Conservation (phyloP, 1,140 invertebrate species). For the Babylonia areolata region DNA sequence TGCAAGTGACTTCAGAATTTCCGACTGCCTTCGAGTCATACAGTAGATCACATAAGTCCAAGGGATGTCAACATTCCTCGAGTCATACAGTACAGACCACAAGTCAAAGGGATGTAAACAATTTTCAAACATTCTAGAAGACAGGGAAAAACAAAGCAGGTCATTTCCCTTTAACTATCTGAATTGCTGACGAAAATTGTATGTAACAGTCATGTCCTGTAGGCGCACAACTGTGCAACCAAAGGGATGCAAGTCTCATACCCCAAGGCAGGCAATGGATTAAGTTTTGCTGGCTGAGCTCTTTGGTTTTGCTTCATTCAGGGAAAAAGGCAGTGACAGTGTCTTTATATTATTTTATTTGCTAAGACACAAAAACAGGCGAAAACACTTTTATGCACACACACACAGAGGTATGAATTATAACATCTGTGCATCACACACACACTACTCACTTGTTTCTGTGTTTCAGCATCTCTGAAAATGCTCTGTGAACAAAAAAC, state of each 20-base stretch:
- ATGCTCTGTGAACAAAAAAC: conserved; percentile 71
- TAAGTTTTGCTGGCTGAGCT: background rate
- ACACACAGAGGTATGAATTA: background rate
- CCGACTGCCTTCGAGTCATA: background rate
- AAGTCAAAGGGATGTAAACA: no score
- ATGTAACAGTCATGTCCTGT: no score
- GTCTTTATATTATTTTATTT: no score
- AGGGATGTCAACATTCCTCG: no score
- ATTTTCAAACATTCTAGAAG: no score
- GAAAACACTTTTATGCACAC: background rate
- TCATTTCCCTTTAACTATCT: no score
- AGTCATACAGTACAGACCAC: no score
- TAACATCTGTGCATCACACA: background rate
- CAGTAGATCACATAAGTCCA: background rate
- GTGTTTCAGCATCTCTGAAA: conserved; percentile 88
- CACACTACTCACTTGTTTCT: conserved; percentile 62
- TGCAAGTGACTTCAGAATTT: background rate
- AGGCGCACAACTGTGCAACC: no score
- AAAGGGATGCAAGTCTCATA: no score
- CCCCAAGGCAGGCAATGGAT: background rate
- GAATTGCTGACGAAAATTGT: no score
- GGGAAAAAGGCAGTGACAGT: no score
- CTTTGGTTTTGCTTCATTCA: background rate
- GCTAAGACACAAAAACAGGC: background rate
- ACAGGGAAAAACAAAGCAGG: no score